A percentile compares a stretch with the other conserved stretches of the same genome.
These are phyloP conservation scores for Drosophila sulfurigaster DNA, from an alignment of 1,140 invertebrate genomes.

Conservation along the genomic window DNA sequence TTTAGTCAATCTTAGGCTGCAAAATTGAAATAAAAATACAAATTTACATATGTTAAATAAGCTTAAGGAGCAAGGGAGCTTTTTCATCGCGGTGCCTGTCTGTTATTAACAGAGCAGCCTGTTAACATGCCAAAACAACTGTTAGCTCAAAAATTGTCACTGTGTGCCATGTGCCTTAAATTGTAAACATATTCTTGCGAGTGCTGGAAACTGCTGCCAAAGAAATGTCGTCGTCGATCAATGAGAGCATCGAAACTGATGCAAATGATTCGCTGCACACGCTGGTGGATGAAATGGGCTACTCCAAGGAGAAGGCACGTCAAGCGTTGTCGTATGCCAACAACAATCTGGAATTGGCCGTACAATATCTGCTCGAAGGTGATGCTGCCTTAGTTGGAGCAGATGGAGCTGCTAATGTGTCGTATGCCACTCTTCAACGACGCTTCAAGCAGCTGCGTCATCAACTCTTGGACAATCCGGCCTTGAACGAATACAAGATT, in stretches of 20 bases:
- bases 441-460: conserved; percentile 34
- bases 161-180: neutral
- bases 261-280: conserved; percentile 36
- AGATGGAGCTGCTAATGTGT: conserved; percentile 2
- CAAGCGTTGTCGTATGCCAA: conserved; percentile 43
- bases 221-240: neutral
- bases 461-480: conserved; percentile 53
- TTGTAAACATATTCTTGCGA: neutral
- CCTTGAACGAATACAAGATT: conserved; percentile 33
- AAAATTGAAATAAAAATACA: neutral
- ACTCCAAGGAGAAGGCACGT: conserved; percentile 54
- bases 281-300: conserved; percentile 65
- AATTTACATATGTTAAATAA: neutral
- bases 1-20: neutral
- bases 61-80: neutral
- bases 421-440: conserved; percentile 13
- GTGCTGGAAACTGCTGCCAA: neutral
- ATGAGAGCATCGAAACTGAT: neutral
- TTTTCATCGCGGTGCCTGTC: neutral
- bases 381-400: conserved; percentile 10
- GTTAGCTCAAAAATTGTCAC: no score
- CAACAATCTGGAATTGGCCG: conserved; percentile 68
- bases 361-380: conserved; percentile 63
- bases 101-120: conserved; percentile 23
- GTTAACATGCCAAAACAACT: no score